These are phyloP conservation scores for Clostera curtula DNA, from an alignment of 2,888 invertebrate genomes.

Conservation along the genomic window DNA sequence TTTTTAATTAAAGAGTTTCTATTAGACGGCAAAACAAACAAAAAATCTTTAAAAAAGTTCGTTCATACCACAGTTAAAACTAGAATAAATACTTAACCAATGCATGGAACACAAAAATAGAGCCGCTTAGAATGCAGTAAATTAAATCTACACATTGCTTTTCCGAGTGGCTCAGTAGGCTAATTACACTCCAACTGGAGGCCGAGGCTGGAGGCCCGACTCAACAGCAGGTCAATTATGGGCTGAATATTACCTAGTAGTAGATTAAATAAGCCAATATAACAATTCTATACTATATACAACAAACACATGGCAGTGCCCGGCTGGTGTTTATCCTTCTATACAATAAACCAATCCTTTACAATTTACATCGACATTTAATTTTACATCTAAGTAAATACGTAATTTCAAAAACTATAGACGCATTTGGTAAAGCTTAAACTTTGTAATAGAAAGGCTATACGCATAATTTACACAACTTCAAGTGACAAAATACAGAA, in stretches of 20 bases:
- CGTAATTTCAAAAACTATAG: slow-evolving; percentile 22
- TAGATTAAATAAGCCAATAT: slow-evolving; percentile 7
- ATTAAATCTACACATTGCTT: too few species aligned
- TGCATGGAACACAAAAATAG: slow-evolving; percentile 40
- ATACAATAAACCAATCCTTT: slow-evolving; percentile 14
- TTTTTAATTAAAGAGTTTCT: too few species aligned
- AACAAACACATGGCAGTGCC: slow-evolving; percentile 55
- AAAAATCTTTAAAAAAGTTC: slow-evolving; percentile 8
- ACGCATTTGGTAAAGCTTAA: slow-evolving; percentile 34
- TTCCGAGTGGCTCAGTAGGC: not conserved
- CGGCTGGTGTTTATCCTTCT: slow-evolving; percentile 45
- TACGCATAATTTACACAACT: too few species aligned
- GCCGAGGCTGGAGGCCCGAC: too few species aligned
- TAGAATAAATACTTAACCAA: slow-evolving; percentile 61
- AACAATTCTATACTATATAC: slow-evolving; percentile 35
- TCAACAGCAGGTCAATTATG: too few species aligned
- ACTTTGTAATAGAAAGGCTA: too few species aligned
- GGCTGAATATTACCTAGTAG: too few species aligned
- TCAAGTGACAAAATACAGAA: too few species aligned
- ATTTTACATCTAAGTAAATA: slow-evolving; percentile 36
- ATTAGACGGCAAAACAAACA: too few species aligned
- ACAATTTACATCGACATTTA: slow-evolving; percentile 18
- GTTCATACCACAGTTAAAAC: slow-evolving; percentile 35
- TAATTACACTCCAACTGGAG: too few species aligned
- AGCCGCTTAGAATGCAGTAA: too few species aligned